Base-by-base conservation (phyloP, 2,888 invertebrate genomes). In the Hemithea aestivaria region DNA sequence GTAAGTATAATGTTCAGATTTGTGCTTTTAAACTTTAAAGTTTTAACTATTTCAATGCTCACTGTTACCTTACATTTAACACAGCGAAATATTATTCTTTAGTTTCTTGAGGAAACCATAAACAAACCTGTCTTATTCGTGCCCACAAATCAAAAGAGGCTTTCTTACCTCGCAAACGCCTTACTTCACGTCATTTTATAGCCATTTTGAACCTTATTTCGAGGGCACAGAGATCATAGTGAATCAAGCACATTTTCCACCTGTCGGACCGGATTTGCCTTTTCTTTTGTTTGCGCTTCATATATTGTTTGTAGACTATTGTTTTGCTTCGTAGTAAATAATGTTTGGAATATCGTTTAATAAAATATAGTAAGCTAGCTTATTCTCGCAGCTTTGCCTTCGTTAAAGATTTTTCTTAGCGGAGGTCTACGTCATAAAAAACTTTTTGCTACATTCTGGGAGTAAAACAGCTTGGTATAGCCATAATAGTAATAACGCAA, bases 131-230 rank as follows among this genome's bases (percentile, higher is more conserved):
- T 66, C 71, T 71, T 71, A 70, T 69, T 68, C 70, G 65, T 53
- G 55, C 47, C 68, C 66, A 77, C 79, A 80, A 80, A 80, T 81
- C 80, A 80, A 73, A 72, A 70, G 68, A 63, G 62, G 71, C 70
- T 77, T 77, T 65, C 67, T 56, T 67, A 66, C 61, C 62, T 63
- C 62, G 59, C 62, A 51, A 56, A 52, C 57, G 58, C 53, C 48
- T 40, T 38, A 48, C 25, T 48, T 45, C 49, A 28, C 41, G 8
- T 16, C n/a, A 20, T 6, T n/a, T 7, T 34, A 41, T 35, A 28
- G 3, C 25, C 10, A 46, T 25, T 28, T 33, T 31, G 8, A 45
- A 51, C 57, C 37, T 32, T 62, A 62, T 40, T 1, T 1, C 0
- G 1, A 7, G 4, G 0, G 0, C 0, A 0, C n/a, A 63, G 50